A percentile compares a stretch with the other conserved stretches of the same genome.
Evolutionary conservation across 2,113 vertebrate species (phyloP).

Genomic region (Aegotheles bennettii): DNA sequence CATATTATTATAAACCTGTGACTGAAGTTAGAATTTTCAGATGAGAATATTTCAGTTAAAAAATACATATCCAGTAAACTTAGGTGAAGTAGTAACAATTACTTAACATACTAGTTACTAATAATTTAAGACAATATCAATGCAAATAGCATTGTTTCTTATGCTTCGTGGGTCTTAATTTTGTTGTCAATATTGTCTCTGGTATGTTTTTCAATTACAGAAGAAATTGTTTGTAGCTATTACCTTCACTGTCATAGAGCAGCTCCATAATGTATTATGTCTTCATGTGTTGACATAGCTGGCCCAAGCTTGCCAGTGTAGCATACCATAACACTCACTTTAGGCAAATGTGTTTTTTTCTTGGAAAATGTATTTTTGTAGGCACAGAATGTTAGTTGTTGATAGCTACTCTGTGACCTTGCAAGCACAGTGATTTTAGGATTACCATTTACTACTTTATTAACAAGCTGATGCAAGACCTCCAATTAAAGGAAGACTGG

Average conservation of each 20-base stretch:
- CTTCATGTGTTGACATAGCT: neutral
- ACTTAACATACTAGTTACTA: rapidly evolving
- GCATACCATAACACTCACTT: neutral
- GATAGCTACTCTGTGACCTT: neutral
- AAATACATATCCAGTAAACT: neutral
- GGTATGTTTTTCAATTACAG: neutral
- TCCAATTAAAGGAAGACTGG: neutral
- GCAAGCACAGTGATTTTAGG: neutral
- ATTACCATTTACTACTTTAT: neutral
- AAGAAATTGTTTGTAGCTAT: neutral
- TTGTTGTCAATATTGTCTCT: neutral
- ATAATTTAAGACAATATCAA: neutral
- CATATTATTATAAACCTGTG: too few species aligned
- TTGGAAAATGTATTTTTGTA: neutral
- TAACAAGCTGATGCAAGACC: neutral
- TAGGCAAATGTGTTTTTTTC: neutral
- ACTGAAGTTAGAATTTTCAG: neutral
- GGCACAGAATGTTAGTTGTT: neutral
- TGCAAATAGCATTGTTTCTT: neutral
- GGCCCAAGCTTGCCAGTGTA: neutral
- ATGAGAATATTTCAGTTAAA: neutral
- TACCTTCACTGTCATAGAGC: too few species aligned
- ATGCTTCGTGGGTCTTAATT: neutral
- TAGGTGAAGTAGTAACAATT: neutral
- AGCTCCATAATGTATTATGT: neutral